Evolutionary conservation across 2,888 invertebrate species (phyloP).

Genomic region (Gisinianus flammeolus): DNA sequence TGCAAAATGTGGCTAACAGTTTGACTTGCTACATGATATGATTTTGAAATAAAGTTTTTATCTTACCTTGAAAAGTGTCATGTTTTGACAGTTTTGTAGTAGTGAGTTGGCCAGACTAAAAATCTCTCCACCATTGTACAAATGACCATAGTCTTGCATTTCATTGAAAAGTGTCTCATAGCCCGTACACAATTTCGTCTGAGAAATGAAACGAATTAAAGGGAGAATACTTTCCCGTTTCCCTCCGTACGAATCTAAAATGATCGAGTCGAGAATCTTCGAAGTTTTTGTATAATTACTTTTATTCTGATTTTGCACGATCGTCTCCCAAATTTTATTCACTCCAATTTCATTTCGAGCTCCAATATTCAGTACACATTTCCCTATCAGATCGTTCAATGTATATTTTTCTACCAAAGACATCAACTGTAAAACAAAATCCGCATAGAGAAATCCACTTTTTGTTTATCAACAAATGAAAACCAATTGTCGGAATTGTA

Average conservation of each 20-base stretch:
- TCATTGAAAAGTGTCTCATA: slow-evolving; percentile 34
- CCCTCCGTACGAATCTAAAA: slow-evolving; percentile 26
- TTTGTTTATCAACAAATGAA: neutral
- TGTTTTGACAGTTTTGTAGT: slow-evolving; percentile 7
- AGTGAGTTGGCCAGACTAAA: slow-evolving; percentile 29
- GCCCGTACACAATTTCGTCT: slow-evolving; percentile 27
- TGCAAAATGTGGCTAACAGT: too few relatives aligned
- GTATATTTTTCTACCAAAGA: slow-evolving; percentile 22
- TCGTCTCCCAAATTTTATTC: slow-evolving; percentile 38
- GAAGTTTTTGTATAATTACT: slow-evolving; percentile 2
- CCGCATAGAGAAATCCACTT: neutral
- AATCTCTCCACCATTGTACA: slow-evolving; percentile 35
- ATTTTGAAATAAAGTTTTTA: too few relatives aligned
- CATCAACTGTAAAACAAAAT: slow-evolving; percentile 12
- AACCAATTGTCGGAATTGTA: neutral
- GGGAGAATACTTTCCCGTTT: slow-evolving; percentile 30
- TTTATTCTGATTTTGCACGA: neutral
- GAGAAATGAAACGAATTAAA: slow-evolving; percentile 36
- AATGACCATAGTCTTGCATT: slow-evolving; percentile 35
- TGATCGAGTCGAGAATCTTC: slow-evolving; percentile 20
- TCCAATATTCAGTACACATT: slow-evolving; percentile 11
- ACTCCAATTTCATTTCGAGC: slow-evolving; percentile 27
- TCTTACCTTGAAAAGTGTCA: slow-evolving; percentile 21
- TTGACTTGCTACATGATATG: too few relatives aligned
- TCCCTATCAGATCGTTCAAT: slow-evolving; percentile 16